A percentile compares a stretch with the other conserved stretches of the same genome.
Evolutionary conservation across 2,113 vertebrate genomes (phyloP).

Genomic region (Ptilorrhoa leucosticta): DNA sequence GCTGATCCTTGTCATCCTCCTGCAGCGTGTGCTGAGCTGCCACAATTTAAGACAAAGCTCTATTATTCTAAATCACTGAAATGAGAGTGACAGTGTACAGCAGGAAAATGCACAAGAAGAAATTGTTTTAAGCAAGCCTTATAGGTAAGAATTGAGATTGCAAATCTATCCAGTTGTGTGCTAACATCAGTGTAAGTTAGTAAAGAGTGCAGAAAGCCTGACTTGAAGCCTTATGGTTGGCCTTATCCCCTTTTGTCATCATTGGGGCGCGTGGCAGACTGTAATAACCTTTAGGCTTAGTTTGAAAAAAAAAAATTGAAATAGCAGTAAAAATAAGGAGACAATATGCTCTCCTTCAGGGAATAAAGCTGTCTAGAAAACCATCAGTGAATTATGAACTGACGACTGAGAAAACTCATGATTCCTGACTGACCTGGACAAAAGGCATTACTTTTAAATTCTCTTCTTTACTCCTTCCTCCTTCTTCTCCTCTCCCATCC

Average conservation of each 20-base stretch:
- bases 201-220: background rate
- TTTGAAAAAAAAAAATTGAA: background rate
- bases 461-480: background rate
- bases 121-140: background rate
- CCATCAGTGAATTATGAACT: background rate
- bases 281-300: background rate
- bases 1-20: background rate
- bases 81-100: background rate
- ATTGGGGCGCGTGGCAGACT: background rate
- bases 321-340: background rate
- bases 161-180: background rate
- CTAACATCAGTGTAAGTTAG: background rate
- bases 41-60: background rate
- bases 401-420: background rate
- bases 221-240: background rate
- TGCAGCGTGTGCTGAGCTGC: background rate
- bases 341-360: background rate
- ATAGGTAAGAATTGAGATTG: background rate
- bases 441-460: background rate
- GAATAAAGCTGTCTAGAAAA: background rate
- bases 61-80: background rate
- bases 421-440: background rate
- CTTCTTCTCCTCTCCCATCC: background rate
- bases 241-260: background rate
- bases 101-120: background rate